Conservation (phyloP, 2,888 invertebrate species). For the Xestia sexstrigata region DNA sequence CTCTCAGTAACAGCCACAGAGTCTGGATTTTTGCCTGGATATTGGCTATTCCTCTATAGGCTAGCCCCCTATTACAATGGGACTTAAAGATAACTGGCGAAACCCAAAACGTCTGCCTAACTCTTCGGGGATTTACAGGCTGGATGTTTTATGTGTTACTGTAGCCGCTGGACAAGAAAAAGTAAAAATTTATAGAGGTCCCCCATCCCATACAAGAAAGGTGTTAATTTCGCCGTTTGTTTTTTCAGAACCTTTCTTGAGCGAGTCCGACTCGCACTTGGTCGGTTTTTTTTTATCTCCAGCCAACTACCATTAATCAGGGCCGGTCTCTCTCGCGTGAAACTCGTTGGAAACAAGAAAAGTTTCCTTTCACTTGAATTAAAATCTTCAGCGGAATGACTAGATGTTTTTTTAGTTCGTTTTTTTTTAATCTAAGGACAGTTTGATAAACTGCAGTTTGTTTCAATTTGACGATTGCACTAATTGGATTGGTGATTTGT, state of each 20-base stretch:
- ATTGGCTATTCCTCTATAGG: not conserved
- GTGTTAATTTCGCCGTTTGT: not conserved
- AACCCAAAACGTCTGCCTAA: not conserved
- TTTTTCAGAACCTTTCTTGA: not conserved
- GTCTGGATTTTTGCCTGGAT: not conserved
- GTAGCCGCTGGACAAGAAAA: not conserved
- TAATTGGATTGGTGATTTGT: constrained; percentile 67
- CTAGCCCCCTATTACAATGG: too few species aligned
- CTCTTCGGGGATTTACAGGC: not conserved
- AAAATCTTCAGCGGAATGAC: constrained; percentile 79
- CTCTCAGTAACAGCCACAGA: not conserved
- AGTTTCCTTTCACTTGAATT: constrained; percentile 83
- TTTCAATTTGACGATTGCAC: constrained; percentile 69
- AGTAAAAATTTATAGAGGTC: not conserved
- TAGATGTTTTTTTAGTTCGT: constrained; percentile 68
- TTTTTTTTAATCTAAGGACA: constrained; percentile 64
- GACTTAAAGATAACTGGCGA: not conserved
- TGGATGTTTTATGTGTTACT: not conserved
- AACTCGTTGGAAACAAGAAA: constrained; percentile 81
- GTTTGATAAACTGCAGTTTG: constrained; percentile 77
- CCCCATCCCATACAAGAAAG: too few species aligned
- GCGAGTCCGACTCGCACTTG: not conserved
- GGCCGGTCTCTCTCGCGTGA: constrained; percentile 64
- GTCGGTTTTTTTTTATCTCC: constrained; percentile 61
- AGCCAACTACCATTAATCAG: constrained; percentile 77